phyloP scores from a whole-genome alignment of 2,797 vertebrate species.

The Leptatherina wallacei region DNA sequence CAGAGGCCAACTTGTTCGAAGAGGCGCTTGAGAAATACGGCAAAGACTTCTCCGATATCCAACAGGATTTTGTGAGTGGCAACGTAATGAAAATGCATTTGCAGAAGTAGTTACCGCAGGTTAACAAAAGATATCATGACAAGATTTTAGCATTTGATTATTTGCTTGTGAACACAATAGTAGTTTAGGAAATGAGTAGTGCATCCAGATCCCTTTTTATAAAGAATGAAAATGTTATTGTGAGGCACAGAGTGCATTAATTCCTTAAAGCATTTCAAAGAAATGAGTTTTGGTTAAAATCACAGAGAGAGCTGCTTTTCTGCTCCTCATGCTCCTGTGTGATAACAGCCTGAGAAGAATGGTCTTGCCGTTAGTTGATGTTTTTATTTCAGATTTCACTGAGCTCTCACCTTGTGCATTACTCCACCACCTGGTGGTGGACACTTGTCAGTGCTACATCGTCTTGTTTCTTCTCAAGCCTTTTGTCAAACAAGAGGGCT shows the following conservation, averaged over 20 bases:
- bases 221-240: not conserved
- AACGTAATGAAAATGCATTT: not conserved
- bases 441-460: conserved; percentile 47
- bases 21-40: conserved; percentile 97
- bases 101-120: conserved; percentile 12
- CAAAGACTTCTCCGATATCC: conserved; percentile 98
- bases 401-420: conserved; percentile 54
- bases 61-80: conserved; percentile 96
- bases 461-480: conserved; percentile 34
- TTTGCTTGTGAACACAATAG: conserved; percentile 10
- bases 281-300: not conserved
- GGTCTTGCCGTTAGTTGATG: conserved; percentile 22
- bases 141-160: not conserved
- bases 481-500: conserved; percentile 42
- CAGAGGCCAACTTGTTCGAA: conserved; percentile 96
- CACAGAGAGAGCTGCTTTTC: conserved; percentile 20
- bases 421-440: conserved; percentile 83
- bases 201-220: not conserved
- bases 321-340: conserved; percentile 1
- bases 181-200: not conserved
- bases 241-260: not conserved
- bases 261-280: not conserved
- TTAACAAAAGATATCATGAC: conserved; percentile 12
- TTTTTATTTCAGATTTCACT: conserved; percentile 6
- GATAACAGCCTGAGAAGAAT: conserved; percentile 23